phyloP scores from a whole-genome alignment of 2,113 vertebrate species.

The Kryptolebias marmoratus region DNA sequence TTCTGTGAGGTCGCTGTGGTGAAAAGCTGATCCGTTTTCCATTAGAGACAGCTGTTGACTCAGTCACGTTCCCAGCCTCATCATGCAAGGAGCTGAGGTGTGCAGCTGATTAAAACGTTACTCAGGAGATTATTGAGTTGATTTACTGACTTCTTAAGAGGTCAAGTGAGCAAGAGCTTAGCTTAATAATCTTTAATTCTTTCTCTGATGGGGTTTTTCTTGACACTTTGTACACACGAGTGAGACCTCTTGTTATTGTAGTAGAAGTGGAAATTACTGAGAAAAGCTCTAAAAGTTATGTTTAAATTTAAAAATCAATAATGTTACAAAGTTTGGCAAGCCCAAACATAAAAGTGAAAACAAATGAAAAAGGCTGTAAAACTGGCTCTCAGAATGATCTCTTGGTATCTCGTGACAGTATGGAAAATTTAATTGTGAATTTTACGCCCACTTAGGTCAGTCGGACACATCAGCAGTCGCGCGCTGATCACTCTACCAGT shows the following conservation, averaged over 20 bases:
- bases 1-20: slow-evolving; percentile 8
- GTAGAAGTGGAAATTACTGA: slow-evolving; percentile 9
- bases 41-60: slow-evolving; percentile 34
- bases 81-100: slow-evolving; percentile 52
- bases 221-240: slow-evolving; percentile 45
- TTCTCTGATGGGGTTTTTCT: slow-evolving; percentile 61
- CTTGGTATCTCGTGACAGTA: background rate
- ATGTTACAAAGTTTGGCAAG: slow-evolving; percentile 4
- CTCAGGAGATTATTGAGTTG: slow-evolving; percentile 64
- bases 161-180: slow-evolving; percentile 67
- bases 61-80: slow-evolving; percentile 4
- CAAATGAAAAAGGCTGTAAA: background rate
- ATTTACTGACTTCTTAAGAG: slow-evolving; percentile 66
- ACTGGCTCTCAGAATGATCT: background rate
- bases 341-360: background rate
- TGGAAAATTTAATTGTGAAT: slow-evolving; percentile 5
- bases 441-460: slow-evolving; percentile 1
- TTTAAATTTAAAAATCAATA: slow-evolving; percentile 8
- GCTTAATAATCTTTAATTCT: slow-evolving; percentile 73
- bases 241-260: slow-evolving; percentile 38
- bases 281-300: slow-evolving; percentile 20
- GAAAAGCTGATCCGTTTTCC: slow-evolving; percentile 18
- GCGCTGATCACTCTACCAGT: background rate
- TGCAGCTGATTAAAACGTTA: slow-evolving; percentile 62
- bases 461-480: background rate